Conservation (phyloP, 2,797 vertebrate species). For the Leptatherina wallacei region DNA sequence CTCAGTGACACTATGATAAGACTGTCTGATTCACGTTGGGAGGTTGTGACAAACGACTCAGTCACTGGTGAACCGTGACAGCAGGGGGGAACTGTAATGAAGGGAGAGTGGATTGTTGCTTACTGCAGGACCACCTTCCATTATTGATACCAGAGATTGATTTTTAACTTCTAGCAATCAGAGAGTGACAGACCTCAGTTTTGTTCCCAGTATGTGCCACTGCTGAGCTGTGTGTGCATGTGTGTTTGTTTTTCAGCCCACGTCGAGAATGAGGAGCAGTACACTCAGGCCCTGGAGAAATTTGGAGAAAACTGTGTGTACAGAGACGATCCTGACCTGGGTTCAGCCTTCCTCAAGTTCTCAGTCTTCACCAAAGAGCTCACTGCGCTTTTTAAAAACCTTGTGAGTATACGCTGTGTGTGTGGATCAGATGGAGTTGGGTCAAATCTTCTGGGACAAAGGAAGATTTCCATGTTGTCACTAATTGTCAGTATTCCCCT, state of each 20-base stretch:
- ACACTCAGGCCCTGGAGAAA: slow-evolving; percentile 98
- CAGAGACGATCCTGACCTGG: slow-evolving; percentile 97
- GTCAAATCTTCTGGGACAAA: slow-evolving; percentile 29
- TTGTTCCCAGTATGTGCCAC: slow-evolving; percentile 12
- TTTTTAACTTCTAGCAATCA: slow-evolving; percentile 31
- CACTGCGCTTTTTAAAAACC: slow-evolving; percentile 98
- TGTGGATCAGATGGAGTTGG: background rate
- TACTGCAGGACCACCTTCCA: slow-evolving; percentile 32
- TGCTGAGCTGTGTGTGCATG: slow-evolving; percentile 15
- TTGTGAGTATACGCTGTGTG: slow-evolving; percentile 84
- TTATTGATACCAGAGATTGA: slow-evolving; percentile 65
- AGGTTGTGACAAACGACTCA: background rate
- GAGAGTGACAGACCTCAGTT: slow-evolving; percentile 21
- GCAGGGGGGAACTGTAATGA: background rate
- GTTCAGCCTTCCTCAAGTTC: slow-evolving; percentile 98
- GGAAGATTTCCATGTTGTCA: slow-evolving; percentile 51
- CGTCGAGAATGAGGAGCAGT: slow-evolving; percentile 98
- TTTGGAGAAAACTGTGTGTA: slow-evolving; percentile 98
- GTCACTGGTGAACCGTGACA: background rate
- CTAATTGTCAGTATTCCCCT: slow-evolving; percentile 54
- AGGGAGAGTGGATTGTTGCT: slow-evolving; percentile 23
- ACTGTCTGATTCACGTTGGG: background rate
- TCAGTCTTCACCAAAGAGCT: slow-evolving; percentile 99
- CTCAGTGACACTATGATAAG: background rate
- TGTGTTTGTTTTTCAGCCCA: slow-evolving; percentile 86